Conservation (phyloP, 2,888 invertebrate species). For the Parnassius smintheus region DNA sequence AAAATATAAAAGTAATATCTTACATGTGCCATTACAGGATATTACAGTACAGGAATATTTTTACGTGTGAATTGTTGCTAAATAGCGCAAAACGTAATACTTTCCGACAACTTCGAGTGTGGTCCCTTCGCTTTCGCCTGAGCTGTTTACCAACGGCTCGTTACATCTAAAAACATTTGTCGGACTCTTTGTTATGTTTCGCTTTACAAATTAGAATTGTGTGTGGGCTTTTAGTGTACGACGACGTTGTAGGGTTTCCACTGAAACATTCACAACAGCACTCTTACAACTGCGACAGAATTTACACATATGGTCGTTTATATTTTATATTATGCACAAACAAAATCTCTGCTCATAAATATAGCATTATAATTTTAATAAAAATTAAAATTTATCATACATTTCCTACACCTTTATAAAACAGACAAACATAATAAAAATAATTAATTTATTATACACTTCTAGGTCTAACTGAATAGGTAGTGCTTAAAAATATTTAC, state of each 20-base stretch:
- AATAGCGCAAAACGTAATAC: conserved; percentile 2
- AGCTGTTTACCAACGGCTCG: conserved; percentile 22
- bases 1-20: background rate
- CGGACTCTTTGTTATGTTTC: conserved; percentile 18
- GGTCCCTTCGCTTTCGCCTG: conserved; percentile 14
- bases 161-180: conserved; percentile 9
- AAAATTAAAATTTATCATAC: no score
- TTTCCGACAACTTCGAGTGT: conserved; percentile 21
- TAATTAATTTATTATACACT: no score
- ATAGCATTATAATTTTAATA: no score
- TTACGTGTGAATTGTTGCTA: background rate
- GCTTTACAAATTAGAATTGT: conserved; percentile 26
- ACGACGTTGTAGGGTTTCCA: background rate
- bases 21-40: background rate
- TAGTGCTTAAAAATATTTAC: no score
- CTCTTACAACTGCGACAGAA: no score
- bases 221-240: conserved; percentile 19
- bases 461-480: no score
- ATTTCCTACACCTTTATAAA: no score
- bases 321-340: no score
- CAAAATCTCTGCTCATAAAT: no score
- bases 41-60: background rate
- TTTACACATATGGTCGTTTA: no score
- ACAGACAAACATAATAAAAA: no score
- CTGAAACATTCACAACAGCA: no score